Conservation (phyloP, 2,113 vertebrate genomes). For the Boulengeromyrus knoepffleri region DNA sequence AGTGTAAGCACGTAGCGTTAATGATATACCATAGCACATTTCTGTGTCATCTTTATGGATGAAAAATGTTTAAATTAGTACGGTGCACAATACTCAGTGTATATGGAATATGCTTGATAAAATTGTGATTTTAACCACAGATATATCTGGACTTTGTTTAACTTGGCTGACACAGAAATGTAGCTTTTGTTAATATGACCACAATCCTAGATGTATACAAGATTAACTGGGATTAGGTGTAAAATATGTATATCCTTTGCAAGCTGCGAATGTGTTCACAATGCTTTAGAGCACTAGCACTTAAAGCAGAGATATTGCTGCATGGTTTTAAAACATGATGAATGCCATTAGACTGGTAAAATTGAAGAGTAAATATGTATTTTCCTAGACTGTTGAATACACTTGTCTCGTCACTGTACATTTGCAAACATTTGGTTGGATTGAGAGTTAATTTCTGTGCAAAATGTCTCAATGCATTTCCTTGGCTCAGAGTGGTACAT, state of each 20-base stretch:
- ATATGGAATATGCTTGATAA: neutral
- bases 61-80: neutral
- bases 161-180: neutral
- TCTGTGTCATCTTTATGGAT: neutral
- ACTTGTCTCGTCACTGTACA: neutral
- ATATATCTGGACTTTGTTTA: neutral
- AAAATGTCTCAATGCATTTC: neutral
- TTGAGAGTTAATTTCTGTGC: neutral
- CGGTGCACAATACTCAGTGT: neutral
- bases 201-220: neutral
- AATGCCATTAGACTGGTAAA: neutral
- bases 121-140: neutral
- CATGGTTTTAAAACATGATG: neutral
- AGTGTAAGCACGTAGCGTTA: neutral
- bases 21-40: conserved; percentile 1
- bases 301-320: neutral
- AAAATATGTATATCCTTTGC: neutral
- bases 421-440: neutral
- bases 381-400: neutral
- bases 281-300: neutral
- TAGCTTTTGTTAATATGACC: neutral
- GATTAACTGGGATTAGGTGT: neutral
- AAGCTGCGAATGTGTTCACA: neutral
- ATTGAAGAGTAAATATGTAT: neutral
- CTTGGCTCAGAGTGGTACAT: neutral